Evolutionary conservation across 1,140 invertebrate genomes (phyloP), one percentile per base, ranked within the genome.

Genomic region (Caerostris extrusa): DNA sequence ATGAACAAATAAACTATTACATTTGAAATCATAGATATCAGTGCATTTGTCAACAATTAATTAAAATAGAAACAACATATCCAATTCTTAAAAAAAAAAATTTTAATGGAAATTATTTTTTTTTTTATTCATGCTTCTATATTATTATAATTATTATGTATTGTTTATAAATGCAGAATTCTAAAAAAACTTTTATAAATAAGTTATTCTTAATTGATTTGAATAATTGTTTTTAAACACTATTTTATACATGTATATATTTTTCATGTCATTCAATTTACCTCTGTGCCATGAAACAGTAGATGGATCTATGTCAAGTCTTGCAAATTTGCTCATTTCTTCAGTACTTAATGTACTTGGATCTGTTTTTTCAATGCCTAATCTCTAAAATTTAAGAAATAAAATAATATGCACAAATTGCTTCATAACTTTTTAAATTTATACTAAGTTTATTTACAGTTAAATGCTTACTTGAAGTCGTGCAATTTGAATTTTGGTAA

Each of bases 261-360:
- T 67, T n/a, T 14, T 10, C n/a, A 67, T 7, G 12, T 5, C 64
- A 67, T 17, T 34, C 34, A 1, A 60, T 2, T 95, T 96, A 98
- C 98, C 98, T 97, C 99, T 97, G 91, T 98, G 98, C 98, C 98
- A 99, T 93, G 98, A 98, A 89, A 99, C 98, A 19, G 98, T 98
- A 0, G 97, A 96, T 3, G 98, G 97, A 96, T 99, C 98, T 94
- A 99, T 98, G 96, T 99, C 97, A 4, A 99, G 96, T 94, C 99
- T 97, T 0, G 97, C 97, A 96, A 99, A 99, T 95, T 96, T 82
- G 0, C 82, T 94, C 56, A 97, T 97, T 96, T 99, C 98, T 91
- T 98, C 98, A 7, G 96, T 95, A 3, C 97, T 98, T 58, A 99
- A 96, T 0, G 96, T 96, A 94, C 98, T 97, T 0, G 99, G 98